Evolutionary conservation across 1,140 invertebrate species (phyloP).

Genomic region (Tetragnatha versicolor): DNA sequence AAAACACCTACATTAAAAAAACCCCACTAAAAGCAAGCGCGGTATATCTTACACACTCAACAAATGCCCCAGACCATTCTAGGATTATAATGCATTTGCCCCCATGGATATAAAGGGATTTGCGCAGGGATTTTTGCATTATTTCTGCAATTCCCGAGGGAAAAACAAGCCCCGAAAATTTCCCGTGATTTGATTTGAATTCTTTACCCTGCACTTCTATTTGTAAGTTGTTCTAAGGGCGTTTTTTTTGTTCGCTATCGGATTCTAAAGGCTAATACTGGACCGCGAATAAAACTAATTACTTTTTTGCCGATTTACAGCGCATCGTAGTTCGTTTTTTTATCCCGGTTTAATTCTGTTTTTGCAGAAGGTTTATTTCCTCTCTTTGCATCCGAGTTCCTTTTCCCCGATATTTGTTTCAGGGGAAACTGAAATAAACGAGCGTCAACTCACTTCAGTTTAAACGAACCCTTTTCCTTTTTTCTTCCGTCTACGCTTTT

Average conservation of each 20-base stretch:
- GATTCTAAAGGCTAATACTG: background rate
- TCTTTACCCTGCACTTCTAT: background rate
- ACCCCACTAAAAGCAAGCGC: no score
- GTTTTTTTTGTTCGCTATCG: background rate
- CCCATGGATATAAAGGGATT: no score
- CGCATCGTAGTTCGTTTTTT: background rate
- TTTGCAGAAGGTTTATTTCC: background rate
- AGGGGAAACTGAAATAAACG: slow-evolving; percentile 4
- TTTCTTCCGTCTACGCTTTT: background rate
- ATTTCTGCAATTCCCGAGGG: no score
- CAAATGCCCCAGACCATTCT: no score
- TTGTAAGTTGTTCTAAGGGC: background rate
- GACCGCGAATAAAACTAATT: slow-evolving; percentile 12
- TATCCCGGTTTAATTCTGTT: background rate
- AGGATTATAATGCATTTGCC: no score
- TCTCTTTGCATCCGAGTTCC: background rate
- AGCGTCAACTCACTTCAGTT: slow-evolving; percentile 3
- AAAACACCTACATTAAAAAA: no score
- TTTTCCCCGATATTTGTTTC: slow-evolving; percentile 1
- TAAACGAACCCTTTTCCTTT: background rate
- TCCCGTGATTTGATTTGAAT: background rate
- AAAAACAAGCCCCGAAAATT: no score
- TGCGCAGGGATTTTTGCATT: no score
- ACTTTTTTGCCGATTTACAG: slow-evolving; percentile 6
- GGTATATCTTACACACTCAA: no score